Evolutionary conservation across 2,888 invertebrate species (phyloP).

Genomic region (Calephelis perditalis): DNA sequence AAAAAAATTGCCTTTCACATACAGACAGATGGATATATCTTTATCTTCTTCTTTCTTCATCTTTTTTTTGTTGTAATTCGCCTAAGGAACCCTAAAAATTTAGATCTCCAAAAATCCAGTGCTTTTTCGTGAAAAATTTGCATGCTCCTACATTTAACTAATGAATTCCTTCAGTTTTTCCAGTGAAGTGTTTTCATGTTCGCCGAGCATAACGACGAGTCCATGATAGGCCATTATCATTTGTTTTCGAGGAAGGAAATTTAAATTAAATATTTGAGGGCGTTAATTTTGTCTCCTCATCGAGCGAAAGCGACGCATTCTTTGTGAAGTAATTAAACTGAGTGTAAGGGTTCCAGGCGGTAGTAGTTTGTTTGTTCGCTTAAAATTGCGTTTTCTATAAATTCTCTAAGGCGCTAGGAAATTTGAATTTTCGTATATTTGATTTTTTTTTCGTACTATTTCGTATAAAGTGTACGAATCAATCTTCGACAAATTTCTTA

Average conservation of each 20-base stretch:
- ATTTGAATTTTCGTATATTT: too few relatives aligned
- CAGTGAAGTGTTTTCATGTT: slow-evolving; percentile 52
- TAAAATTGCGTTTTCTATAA: slow-evolving; percentile 74
- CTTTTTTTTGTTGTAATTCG: too few relatives aligned
- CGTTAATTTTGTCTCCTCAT: slow-evolving; percentile 78
- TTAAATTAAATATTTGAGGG: slow-evolving; percentile 78
- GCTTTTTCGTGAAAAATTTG: background rate
- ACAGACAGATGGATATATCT: too few relatives aligned
- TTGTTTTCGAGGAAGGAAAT: slow-evolving; percentile 71
- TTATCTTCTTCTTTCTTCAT: too few relatives aligned
- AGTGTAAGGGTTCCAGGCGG: slow-evolving; percentile 72
- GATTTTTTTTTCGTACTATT: too few relatives aligned
- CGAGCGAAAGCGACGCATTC: slow-evolving; percentile 76
- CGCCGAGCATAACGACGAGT: slow-evolving; percentile 46
- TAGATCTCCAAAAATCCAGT: background rate
- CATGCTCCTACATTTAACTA: slow-evolving; percentile 32
- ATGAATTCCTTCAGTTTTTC: slow-evolving; percentile 57
- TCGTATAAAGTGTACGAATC: too few relatives aligned
- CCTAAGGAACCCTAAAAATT: too few relatives aligned
- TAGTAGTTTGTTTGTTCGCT: slow-evolving; percentile 74
- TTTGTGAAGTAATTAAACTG: slow-evolving; percentile 78
- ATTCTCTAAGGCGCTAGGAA: slow-evolving; percentile 22
- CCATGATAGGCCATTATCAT: slow-evolving; percentile 64
- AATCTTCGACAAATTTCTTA: too few relatives aligned
- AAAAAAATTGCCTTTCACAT: too few relatives aligned